Conservation (phyloP, 2,888 invertebrate genomes). For the Asteroscopus sphinx region DNA sequence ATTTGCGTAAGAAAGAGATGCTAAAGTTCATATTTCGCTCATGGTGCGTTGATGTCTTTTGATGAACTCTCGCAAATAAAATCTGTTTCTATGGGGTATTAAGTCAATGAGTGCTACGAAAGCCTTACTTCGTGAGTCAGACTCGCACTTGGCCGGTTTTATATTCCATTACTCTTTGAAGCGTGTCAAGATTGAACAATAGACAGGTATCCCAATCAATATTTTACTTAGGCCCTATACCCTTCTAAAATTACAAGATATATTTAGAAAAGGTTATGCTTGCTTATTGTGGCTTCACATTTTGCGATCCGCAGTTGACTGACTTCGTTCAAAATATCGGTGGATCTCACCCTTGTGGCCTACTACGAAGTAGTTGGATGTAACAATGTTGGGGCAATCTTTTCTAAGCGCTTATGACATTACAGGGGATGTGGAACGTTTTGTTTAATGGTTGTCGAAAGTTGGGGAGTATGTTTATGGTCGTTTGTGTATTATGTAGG, state of each 20-base stretch:
- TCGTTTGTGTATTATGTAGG: not conserved
- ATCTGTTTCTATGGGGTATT: too few relatives aligned
- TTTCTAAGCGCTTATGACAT: slow-evolving; percentile 58
- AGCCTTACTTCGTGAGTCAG: too few relatives aligned
- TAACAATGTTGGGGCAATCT: slow-evolving; percentile 48
- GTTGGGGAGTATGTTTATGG: slow-evolving; percentile 23
- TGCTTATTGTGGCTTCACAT: slow-evolving; percentile 20
- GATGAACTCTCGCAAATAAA: too few relatives aligned
- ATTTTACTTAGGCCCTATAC: slow-evolving; percentile 1
- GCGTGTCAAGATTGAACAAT: not conserved
- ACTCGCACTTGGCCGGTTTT: too few relatives aligned
- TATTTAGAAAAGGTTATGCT: slow-evolving; percentile 9
- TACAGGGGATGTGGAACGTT: slow-evolving; percentile 41
- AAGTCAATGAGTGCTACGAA: too few relatives aligned
- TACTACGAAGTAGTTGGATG: slow-evolving; percentile 35
- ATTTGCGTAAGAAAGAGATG: too few relatives aligned
- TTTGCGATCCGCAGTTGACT: slow-evolving; percentile 24
- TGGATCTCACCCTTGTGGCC: slow-evolving; percentile 50
- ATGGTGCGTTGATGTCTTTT: too few relatives aligned
- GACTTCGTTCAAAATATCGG: slow-evolving; percentile 31
- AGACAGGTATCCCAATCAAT: not conserved
- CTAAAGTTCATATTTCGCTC: too few relatives aligned
- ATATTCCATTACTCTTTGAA: not conserved
- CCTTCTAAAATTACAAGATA: slow-evolving; percentile 26
- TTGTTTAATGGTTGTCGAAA: slow-evolving; percentile 44